Percentiles rank a stretch among this genome's conserved stretches.
Evolutionary conservation across 2,797 vertebrate species (phyloP).

Genomic region (Bradypodion ventrale): DNA sequence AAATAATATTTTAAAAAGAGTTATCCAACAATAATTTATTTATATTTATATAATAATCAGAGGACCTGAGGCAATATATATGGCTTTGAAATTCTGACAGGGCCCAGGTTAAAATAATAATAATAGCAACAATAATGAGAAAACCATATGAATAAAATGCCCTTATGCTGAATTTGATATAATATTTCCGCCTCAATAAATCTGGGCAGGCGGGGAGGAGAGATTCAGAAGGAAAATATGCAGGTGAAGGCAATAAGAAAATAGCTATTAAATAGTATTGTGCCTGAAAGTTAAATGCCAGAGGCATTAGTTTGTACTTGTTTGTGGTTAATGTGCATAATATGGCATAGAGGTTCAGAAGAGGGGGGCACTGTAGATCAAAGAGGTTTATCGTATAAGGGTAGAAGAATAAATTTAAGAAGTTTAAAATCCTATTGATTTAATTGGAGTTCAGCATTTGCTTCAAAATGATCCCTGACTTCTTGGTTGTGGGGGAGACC

Average conservation of each 20-base stretch:
- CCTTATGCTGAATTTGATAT: conserved; percentile 3
- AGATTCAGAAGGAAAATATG: accelerated
- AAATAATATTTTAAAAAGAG: neutral
- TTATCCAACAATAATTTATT: neutral
- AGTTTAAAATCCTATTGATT: too few relatives aligned
- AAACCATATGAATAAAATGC: neutral
- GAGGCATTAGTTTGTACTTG: neutral
- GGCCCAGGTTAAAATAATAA: neutral
- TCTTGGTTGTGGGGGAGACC: neutral
- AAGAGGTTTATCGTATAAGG: too few relatives aligned
- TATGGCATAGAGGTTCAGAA: neutral
- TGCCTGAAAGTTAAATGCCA: neutral
- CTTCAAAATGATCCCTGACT: neutral
- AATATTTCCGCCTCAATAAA: neutral
- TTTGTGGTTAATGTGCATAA: neutral
- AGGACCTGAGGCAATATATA: too few relatives aligned
- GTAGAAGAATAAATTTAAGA: too few relatives aligned
- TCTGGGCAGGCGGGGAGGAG: neutral
- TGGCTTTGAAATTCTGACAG: neutral
- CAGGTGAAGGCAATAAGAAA: accelerated
- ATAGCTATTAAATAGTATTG: neutral
- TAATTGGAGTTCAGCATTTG: neutral
- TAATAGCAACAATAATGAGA: too few relatives aligned
- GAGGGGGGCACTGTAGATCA: too few relatives aligned
- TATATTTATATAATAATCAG: neutral